Evolutionary conservation across 2,113 vertebrate species (phyloP).

Genomic region (Tyrannus savana): DNA sequence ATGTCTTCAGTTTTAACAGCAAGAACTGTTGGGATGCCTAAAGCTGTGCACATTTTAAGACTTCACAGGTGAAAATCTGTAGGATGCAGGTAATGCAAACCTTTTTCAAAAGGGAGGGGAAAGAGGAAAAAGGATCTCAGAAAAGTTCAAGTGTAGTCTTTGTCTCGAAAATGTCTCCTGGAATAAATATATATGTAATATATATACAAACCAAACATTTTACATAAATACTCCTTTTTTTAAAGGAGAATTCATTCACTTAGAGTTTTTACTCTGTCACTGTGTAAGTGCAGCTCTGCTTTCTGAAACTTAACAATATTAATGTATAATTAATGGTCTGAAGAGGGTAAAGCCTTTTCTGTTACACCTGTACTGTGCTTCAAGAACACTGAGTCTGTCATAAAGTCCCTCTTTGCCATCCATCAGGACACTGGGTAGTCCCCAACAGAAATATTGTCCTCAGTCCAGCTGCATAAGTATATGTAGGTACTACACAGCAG

Average conservation of each 20-base stretch:
- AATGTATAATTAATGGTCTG: neutral
- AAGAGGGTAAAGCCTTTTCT: neutral
- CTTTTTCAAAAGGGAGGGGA: neutral
- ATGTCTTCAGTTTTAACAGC: neutral
- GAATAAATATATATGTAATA: neutral
- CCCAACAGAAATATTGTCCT: neutral
- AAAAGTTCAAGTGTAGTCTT: neutral
- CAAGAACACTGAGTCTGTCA: neutral
- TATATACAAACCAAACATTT: neutral
- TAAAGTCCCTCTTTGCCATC: neutral
- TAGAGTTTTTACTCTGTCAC: neutral
- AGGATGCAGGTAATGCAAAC: neutral
- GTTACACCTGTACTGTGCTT: neutral
- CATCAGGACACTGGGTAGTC: neutral
- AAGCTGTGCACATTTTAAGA: neutral
- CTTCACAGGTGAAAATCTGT: neutral
- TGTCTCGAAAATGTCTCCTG: neutral
- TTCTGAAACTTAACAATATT: neutral
- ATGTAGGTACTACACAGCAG: accelerated
- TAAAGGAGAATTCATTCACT: neutral
- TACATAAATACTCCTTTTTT: neutral
- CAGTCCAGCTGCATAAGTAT: neutral
- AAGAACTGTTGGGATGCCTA: neutral
- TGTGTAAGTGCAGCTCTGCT: neutral
- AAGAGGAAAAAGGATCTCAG: neutral